These are phyloP conservation scores for Napeogenes sylphis DNA, from an alignment of 2,888 invertebrate genomes.

Conservation along the genomic window DNA sequence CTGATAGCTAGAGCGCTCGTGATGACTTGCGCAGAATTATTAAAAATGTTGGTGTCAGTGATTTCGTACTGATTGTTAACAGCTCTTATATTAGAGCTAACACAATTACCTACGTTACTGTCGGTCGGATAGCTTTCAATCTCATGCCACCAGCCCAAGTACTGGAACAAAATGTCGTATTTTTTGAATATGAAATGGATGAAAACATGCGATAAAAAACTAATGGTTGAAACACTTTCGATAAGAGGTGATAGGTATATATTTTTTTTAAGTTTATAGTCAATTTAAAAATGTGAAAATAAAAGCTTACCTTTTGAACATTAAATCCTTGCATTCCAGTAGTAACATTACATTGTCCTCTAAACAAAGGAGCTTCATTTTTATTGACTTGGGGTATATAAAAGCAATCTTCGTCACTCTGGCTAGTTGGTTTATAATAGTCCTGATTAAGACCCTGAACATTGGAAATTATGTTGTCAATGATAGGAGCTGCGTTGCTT, in stretches of 20 bases:
- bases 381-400: conserved; percentile 51
- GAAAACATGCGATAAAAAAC: no score
- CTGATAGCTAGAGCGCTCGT: conserved; percentile 42
- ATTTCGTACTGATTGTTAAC: conserved; percentile 41
- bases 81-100: conserved; percentile 46
- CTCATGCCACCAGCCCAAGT: conserved; percentile 65
- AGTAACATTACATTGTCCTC: conserved; percentile 54
- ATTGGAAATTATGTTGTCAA: conserved; percentile 40
- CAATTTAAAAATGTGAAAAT: not conserved
- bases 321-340: conserved; percentile 48
- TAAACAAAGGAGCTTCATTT: conserved; percentile 46
- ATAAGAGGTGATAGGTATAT: no score
- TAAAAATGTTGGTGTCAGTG: conserved; percentile 48
- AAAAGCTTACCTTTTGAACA: conserved; percentile 43
- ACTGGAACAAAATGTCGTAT: conserved; percentile 42
- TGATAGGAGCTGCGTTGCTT: conserved; percentile 35
- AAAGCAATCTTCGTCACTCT: conserved; percentile 59
- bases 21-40: conserved; percentile 35
- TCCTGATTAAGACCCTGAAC: conserved; percentile 54
- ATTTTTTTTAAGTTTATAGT: no score
- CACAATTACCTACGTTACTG: conserved; percentile 45
- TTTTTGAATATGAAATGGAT: no score
- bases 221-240: no score
- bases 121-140: conserved; percentile 55
- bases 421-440: conserved; percentile 52